Evolutionary conservation across 2,888 invertebrate species (phyloP), one percentile per base, ranked within the genome.

Genomic region (Lomographa bimaculata): DNA sequence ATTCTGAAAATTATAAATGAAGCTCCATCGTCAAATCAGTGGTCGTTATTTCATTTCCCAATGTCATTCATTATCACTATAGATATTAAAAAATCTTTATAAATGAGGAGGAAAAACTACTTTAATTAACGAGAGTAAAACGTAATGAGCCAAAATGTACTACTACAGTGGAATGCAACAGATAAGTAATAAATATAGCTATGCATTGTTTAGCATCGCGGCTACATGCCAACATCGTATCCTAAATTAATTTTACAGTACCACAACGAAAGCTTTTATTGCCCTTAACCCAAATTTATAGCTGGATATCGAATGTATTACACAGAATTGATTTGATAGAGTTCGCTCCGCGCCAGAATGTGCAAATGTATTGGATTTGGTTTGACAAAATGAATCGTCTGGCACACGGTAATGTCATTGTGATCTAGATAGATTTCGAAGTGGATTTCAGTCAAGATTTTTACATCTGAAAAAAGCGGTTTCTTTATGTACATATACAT

Each of bases 281-380:
- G 23, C 17, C 27, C 34, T 29, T 29, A 25, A 41, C 24, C 24
- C 18, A 26, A 36, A 32, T 32, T 36, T 16, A 27, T 17, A 8
- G 5, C 19, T 20, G 19, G 11, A 12, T 29, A 29, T 17, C 7
- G 10, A 19, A 28, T 29, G 19, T 7, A 24, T 23, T 10, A 19
- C 19, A 20, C n/a, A n/a, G n/a, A n/a, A n/a, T n/a, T n/a, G n/a
- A n/a, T n/a, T n/a, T n/a, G n/a, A n/a, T n/a, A n/a, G 28, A 19
- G 33, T 28, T 27, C 23, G 21, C 4, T 11, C 4, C 2, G 9
- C 7, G 30, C 33, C 11, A 39, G 27, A 33, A 8, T 23, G 19
- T 29, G 35, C 30, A 21, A 33, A 8, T 23, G 19, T 29, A 41
- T 35, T 26, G 21, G 20, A 41, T 30, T 35, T 25, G 16, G 8